phyloP scores from a whole-genome alignment of 2,113 vertebrate genomes.

The Falcunculus frontatus region DNA sequence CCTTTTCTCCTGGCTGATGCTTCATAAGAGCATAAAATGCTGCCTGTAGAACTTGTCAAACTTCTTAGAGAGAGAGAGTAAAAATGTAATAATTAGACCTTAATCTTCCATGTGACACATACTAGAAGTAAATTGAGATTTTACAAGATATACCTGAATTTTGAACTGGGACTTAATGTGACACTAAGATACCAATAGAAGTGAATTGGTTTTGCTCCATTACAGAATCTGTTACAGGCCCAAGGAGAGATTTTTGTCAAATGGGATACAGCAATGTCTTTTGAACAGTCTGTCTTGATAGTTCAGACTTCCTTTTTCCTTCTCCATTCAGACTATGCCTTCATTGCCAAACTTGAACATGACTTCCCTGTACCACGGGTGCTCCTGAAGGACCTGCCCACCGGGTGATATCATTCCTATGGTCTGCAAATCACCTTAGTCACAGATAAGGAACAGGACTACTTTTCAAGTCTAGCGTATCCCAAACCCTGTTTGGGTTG shows the following conservation, averaged over 20 bases:
- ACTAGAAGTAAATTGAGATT: not conserved
- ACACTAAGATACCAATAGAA: not conserved
- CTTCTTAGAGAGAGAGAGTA: not conserved
- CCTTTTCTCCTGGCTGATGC: not conserved
- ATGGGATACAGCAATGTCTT: not conserved
- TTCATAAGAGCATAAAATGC: not conserved
- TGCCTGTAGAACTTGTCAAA: not conserved
- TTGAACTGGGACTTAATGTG: not conserved
- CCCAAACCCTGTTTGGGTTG: not conserved
- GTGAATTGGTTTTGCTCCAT: not conserved
- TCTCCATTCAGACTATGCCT: not conserved
- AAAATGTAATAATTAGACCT: not conserved
- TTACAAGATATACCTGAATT: not conserved
- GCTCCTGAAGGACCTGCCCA: not conserved
- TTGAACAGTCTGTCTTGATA: not conserved
- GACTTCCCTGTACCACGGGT: not conserved
- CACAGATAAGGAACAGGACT: not conserved
- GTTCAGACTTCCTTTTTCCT: not conserved
- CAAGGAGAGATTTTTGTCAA: not conserved
- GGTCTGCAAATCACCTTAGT: not conserved
- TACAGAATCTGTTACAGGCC: not conserved
- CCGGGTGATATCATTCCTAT: accelerated
- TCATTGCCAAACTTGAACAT: not conserved
- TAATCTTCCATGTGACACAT: not conserved
- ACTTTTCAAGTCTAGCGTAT: not conserved